Conservation (phyloP, 1,140 invertebrate genomes). For the Varroa destructor region DNA sequence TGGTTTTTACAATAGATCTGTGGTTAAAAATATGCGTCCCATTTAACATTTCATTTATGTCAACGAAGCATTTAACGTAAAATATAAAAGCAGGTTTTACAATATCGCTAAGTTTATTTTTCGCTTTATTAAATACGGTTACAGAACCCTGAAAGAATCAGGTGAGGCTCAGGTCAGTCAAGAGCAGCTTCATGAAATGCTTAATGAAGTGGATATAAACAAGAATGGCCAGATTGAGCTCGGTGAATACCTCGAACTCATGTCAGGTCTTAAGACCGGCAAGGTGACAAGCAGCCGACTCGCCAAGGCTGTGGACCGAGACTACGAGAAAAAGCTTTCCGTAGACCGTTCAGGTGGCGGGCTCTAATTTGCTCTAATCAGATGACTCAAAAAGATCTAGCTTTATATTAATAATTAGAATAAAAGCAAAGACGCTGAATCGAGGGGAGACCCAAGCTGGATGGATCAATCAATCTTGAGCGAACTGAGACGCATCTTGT, state of each 20-base stretch:
- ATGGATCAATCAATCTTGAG: too few species aligned
- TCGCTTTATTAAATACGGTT: too few species aligned
- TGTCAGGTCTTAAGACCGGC: constrained; percentile 89
- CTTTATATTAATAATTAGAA: too few species aligned
- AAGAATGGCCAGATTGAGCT: constrained; percentile 98
- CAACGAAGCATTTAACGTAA: too few species aligned
- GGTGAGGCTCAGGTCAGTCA: constrained; percentile 74
- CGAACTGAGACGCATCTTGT: too few species aligned
- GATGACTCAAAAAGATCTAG: too few species aligned
- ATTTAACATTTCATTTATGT: too few species aligned
- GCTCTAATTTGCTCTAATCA: constrained; percentile 42
- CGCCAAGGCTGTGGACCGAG: constrained; percentile 75
- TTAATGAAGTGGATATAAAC: constrained; percentile 95
- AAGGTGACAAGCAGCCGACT: constrained; percentile 76
- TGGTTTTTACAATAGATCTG: neutral
- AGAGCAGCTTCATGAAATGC: constrained; percentile 89
- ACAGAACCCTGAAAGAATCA: constrained; percentile 51
- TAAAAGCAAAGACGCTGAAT: too few species aligned
- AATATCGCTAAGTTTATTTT: too few species aligned
- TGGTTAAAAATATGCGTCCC: too few species aligned
- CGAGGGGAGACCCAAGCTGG: too few species aligned
- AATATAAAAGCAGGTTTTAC: too few species aligned
- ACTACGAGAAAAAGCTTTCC: constrained; percentile 66
- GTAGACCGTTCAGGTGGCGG: constrained; percentile 88
- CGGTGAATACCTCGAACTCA: constrained; percentile 97